Evolutionary conservation across 2,113 vertebrate species (phyloP).

Genomic region (Machaerirhynchus nigripectus): DNA sequence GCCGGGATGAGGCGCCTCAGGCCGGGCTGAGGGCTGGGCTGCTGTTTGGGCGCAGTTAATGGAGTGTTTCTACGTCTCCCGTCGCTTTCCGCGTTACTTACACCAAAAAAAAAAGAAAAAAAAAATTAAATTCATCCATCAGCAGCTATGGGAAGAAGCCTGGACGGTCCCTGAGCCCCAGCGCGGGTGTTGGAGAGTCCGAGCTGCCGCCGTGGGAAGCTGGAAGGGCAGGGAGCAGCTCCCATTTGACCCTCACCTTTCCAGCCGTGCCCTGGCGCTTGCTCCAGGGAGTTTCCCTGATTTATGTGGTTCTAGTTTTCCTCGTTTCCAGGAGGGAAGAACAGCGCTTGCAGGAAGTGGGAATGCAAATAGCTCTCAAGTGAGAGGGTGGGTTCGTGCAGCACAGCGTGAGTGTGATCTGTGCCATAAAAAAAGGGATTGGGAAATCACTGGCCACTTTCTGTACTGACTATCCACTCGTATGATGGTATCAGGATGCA

Average conservation of each 20-base stretch:
- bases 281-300: not conserved
- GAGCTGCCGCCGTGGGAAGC: not conserved
- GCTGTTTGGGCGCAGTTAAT: accelerated
- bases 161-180: not conserved
- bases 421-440: accelerated
- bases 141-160: accelerated
- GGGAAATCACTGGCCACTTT: not conserved
- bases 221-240: not conserved
- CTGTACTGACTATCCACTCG: accelerated
- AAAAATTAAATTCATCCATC: accelerated
- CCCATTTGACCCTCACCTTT: accelerated
- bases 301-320: accelerated
- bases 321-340: not conserved
- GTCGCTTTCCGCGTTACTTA: too few relatives aligned
- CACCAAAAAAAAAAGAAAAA: too few relatives aligned
- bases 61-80: too few relatives aligned
- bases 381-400: not conserved
- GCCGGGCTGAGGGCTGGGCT: not conserved
- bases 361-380: not conserved
- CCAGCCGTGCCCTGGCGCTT: accelerated
- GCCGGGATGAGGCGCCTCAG: not conserved
- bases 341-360: not conserved
- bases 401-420: accelerated
- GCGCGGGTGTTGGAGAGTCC: not conserved
- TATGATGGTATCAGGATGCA: not conserved